Conservation (phyloP, 2,888 invertebrate genomes). For the Polymixis flavicincta region DNA sequence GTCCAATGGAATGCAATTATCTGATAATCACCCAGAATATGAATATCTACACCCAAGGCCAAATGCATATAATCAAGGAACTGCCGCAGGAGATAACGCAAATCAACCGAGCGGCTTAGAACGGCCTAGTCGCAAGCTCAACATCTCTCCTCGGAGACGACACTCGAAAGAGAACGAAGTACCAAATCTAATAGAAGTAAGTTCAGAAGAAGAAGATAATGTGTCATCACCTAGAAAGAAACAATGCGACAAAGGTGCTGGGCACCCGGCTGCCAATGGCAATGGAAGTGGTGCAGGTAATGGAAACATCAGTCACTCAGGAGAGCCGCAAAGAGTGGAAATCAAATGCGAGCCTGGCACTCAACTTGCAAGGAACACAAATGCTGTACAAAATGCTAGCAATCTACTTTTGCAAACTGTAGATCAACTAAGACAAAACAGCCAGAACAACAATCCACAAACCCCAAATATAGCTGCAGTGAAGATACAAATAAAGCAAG, state of each 20-base stretch:
- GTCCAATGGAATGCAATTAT: slow-evolving; percentile 68
- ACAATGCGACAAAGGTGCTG: slow-evolving; percentile 74
- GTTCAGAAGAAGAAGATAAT: slow-evolving; percentile 88
- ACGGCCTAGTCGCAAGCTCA: slow-evolving; percentile 85
- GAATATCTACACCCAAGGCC: slow-evolving; percentile 63
- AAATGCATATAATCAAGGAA: slow-evolving; percentile 59
- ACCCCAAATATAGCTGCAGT: slow-evolving; percentile 42
- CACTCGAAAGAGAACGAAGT: slow-evolving; percentile 83
- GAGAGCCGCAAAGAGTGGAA: slow-evolving; percentile 66
- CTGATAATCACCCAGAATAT: slow-evolving; percentile 72
- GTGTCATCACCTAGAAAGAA: slow-evolving; percentile 77
- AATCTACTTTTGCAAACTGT: slow-evolving; percentile 56
- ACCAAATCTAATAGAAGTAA: slow-evolving; percentile 85
- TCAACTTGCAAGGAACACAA: slow-evolving; percentile 66
- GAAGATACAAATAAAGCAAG: slow-evolving; percentile 71
- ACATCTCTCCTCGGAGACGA: slow-evolving; percentile 85
- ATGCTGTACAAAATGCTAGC: slow-evolving; percentile 55
- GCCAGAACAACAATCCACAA: slow-evolving; percentile 53
- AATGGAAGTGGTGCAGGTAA: slow-evolving; percentile 56
- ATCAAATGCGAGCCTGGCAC: slow-evolving; percentile 81
- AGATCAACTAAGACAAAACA: slow-evolving; percentile 48
- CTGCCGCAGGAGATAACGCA: slow-evolving; percentile 50
- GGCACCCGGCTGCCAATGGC: slow-evolving; percentile 31
- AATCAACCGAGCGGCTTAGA: slow-evolving; percentile 74
- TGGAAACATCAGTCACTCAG: slow-evolving; percentile 52